Base-by-base conservation (phyloP, 2,888 invertebrate genomes). In the Nomada flava region DNA sequence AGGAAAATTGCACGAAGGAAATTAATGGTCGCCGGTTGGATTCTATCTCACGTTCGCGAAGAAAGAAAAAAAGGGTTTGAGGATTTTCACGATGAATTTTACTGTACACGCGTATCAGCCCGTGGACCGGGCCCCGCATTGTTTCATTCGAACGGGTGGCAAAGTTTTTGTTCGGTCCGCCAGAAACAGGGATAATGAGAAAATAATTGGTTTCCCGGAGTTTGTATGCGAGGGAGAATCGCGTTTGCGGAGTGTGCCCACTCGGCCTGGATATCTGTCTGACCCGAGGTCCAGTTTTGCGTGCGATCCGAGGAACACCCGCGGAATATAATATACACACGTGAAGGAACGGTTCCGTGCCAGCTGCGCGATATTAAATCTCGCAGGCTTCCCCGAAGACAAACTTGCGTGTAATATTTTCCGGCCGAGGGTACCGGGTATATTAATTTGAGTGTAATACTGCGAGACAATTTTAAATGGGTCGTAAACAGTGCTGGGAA, bases 141-240 rank as follows among this genome's bases (percentile, higher is more conserved):
- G 50, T 67, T 67, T 53, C 20, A 18, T 53, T 20, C 36, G 10
- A n/a, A 23, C 0, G 10, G 18, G 47, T 4, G 4, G 18, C 18
- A 7, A 15, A 15, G 23, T 47, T 26, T 47, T 64, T 64, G 47
- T 18, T 23, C 47, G 5, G n/a, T 0, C 42, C 20, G 23, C 10
- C 57, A 44, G 23, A 18, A 70, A n/a, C 59, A 50, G 29, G 70
- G 59, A 60, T 70, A 70, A 70, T 60, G 70, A 59, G 70, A 70
- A 70, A 60, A 60, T 59, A 70, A 59, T 70, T 70, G 70, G 70
- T 59, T 36, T 60, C 26, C 13, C 59, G 13, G 69, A 57, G 44
- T 57, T 69, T 55, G 26, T 44, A 26, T 26, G 44, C 20, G 53
- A n/a, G 15, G 20, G 55, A 42, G 26, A 57, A 57, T 57, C 57